Evolutionary conservation across 1,140 invertebrate genomes (phyloP).

Genomic region (Ceratoteleas bidentatus): DNA sequence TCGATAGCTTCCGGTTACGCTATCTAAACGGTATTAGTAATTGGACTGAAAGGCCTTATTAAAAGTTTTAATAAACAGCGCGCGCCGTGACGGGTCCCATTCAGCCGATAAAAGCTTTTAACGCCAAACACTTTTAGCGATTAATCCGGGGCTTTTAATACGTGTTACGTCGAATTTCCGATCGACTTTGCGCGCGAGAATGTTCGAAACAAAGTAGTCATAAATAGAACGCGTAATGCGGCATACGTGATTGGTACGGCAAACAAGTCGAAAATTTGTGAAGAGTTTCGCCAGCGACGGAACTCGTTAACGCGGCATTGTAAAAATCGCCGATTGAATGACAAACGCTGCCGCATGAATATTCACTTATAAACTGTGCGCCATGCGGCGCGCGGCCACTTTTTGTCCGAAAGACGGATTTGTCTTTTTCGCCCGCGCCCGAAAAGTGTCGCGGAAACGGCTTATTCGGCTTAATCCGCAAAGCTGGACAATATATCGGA

Average conservation of each 20-base stretch:
- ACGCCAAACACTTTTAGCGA: not conserved
- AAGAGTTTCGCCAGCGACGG: not conserved
- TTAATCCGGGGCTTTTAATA: constrained; percentile 11
- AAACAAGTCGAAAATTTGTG: constrained; percentile 27
- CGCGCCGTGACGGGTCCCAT: not conserved
- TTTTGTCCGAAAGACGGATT: not conserved
- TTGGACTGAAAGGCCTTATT: constrained; percentile 6
- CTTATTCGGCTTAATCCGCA: too few species aligned
- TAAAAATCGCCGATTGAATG: constrained; percentile 50
- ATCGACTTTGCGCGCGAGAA: not conserved
- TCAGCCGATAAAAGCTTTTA: constrained; percentile 14
- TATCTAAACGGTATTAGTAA: constrained; percentile 6
- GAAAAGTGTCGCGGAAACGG: too few species aligned
- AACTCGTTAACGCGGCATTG: constrained; percentile 21
- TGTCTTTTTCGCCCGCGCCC: too few species aligned
- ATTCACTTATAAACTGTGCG: constrained; percentile 48
- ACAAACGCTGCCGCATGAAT: constrained; percentile 48
- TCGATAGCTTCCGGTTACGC: constrained; percentile 4
- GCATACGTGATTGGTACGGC: constrained; percentile 19
- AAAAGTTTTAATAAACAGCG: constrained; percentile 4
- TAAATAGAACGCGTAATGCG: constrained; percentile 38
- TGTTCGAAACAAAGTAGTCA: constrained; percentile 4
- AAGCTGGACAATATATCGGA: too few species aligned
- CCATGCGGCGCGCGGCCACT: constrained; percentile 27
- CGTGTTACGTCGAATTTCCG: not conserved